A percentile compares a stretch with the other conserved stretches of the same genome.
These are phyloP conservation scores for Agrochola lota DNA, from an alignment of 2,888 invertebrate species.

Conservation along the genomic window DNA sequence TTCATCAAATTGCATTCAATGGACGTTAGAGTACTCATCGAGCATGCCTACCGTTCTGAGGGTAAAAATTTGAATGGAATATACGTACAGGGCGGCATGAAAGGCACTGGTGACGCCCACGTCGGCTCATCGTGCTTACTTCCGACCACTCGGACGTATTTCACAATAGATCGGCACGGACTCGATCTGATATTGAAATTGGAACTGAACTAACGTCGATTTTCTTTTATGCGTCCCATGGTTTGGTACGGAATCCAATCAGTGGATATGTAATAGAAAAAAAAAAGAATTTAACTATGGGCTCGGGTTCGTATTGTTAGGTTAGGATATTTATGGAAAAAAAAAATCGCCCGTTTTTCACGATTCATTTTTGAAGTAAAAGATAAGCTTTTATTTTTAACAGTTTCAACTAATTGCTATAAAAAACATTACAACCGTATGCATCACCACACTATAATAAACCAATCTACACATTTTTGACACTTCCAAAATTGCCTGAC, in stretches of 20 bases:
- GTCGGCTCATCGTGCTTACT: conserved; percentile 79
- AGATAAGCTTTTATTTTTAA: too few relatives aligned
- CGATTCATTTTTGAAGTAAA: background rate
- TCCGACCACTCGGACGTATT: conserved; percentile 84
- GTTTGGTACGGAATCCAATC: conserved; percentile 67
- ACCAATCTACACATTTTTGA: conserved; percentile 48
- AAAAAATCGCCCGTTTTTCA: background rate
- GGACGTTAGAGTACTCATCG: conserved; percentile 88
- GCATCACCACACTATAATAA: conserved; percentile 3
- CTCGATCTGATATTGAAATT: conserved; percentile 88
- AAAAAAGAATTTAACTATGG: conserved; percentile 33
- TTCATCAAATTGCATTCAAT: conserved; percentile 90
- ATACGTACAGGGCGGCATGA: conserved; percentile 77
- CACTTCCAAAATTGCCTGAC: conserved; percentile 55
- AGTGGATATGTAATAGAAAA: conserved; percentile 55
- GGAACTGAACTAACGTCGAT: conserved; percentile 78
- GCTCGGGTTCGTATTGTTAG: conserved; percentile 31
- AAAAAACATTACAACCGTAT: background rate
- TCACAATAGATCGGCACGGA: conserved; percentile 84
- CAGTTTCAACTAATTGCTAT: background rate
- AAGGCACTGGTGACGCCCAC: conserved; percentile 69
- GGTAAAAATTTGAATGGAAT: conserved; percentile 90
- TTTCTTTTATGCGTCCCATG: conserved; percentile 71
- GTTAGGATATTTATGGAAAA: background rate
- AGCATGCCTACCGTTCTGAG: conserved; percentile 81